These are phyloP conservation scores for Chaitophorus viminalis DNA, from an alignment of 2,888 invertebrate species.

Conservation along the genomic window DNA sequence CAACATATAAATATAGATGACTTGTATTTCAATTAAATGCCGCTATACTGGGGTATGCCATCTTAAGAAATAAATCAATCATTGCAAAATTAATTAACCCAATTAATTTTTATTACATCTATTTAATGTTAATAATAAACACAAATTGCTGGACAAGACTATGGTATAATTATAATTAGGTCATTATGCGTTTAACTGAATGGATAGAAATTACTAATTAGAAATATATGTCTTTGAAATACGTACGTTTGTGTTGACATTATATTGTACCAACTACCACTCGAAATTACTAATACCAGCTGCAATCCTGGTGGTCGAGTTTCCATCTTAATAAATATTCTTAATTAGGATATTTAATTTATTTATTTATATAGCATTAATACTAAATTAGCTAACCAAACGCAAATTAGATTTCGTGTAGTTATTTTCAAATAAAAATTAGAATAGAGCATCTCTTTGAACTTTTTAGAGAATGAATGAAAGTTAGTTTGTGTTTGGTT, in stretches of 20 bases:
- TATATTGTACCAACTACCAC: too few relatives aligned
- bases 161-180: neutral
- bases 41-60: neutral
- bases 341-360: neutral
- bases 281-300: neutral
- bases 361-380: neutral
- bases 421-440: too few relatives aligned
- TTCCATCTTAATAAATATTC: too few relatives aligned
- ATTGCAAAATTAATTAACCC: slow-evolving; percentile 52
- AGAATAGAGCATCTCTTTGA: too few relatives aligned
- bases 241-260: neutral
- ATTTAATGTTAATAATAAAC: slow-evolving; percentile 15
- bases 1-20: too few relatives aligned
- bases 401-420: too few relatives aligned
- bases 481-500: too few relatives aligned
- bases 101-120: slow-evolving; percentile 25
- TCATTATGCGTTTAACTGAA: neutral
- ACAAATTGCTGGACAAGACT: neutral
- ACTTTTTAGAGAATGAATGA: too few relatives aligned
- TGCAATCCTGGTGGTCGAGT: neutral
- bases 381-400: neutral
- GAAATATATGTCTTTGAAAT: neutral
- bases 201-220: too few relatives aligned
- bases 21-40: slow-evolving; percentile 42
- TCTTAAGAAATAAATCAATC: neutral